Evolutionary conservation across 92 coral and sea anemone genomes (phyloP), one percentile per base, ranked within the genome.

Genomic region (Actinernus sp.): DNA sequence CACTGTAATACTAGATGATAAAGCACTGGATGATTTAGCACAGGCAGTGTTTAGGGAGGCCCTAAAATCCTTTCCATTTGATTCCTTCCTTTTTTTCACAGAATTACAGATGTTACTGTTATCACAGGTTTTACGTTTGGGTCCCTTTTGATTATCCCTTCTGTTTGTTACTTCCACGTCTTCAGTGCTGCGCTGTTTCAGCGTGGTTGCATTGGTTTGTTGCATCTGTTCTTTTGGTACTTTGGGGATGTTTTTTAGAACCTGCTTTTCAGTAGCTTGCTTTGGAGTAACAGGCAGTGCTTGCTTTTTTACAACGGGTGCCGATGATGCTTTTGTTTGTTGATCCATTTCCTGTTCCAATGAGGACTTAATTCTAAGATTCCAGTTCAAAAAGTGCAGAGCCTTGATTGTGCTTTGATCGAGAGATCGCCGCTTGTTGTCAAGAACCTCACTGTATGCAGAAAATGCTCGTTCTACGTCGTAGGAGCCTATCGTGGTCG

Each of bases 311-410:
- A n/a, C n/a, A n/a, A 14, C 41, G 6, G 41, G 14, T 34, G 41
- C 8, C 41, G 14, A 6, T 6, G 41, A 14, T 34, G 8, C 11
- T 16, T 11, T 11, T 11, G 29, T 14, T 4, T 55, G 60, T 34
- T 64, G 53, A 37, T 48, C 44, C n/a, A n/a, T n/a, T 77, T 77
- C 79, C 31, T 59, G 23, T 26, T 73, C 55, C 3, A 45, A 38
- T 18, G 70, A 68, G 1, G 68, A 31, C 68, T 47, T 70, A 44
- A 49, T 46, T 13, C 54, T 37, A 2, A 74, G 37, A 64, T 85
- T 85, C 76, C 85, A 85, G 52, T 78, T 85, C 13, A 78, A 55
- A 71, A 78, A 85, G 25, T 78, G 86, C 16, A 78, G 60, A 3
- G 68, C 86, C 26, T 51, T 69, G 25, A 85, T 64, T 11, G 86